Conservation (phyloP, 1,140 invertebrate species). For the Zaprionus davidi region DNA sequence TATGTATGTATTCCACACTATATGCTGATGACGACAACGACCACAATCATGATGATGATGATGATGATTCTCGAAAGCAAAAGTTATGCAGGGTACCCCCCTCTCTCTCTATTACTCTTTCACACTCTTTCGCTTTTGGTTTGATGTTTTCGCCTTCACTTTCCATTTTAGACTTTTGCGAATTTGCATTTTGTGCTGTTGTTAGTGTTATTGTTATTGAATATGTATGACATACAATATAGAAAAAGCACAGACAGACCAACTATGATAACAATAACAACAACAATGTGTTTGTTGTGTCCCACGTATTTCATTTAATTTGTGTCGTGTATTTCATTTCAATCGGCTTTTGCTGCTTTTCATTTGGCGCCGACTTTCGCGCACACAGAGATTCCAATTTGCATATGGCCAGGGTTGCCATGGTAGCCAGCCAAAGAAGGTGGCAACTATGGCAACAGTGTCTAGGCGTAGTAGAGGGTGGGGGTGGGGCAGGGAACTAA, state of each 20-base stretch:
- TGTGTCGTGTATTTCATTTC: conserved; percentile 78
- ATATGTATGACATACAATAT: conserved; percentile 71
- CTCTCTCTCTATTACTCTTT: background rate
- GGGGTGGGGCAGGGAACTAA: conserved; percentile 13
- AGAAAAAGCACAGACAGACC: conserved; percentile 54
- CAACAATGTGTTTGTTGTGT: conserved; percentile 48
- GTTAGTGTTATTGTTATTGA: conserved; percentile 58
- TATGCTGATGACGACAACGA: conserved; percentile 37
- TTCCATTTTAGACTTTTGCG: conserved; percentile 76
- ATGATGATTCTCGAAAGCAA: conserved; percentile 67
- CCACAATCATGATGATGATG: conserved; percentile 5
- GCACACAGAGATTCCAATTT: conserved; percentile 58
- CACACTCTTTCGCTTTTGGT: conserved; percentile 42
- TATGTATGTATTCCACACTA: conserved; percentile 9
- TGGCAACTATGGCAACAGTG: conserved; percentile 38
- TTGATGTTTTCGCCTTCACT: conserved; percentile 70
- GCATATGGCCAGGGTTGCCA: conserved; percentile 48
- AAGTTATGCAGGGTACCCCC: conserved; percentile 43
- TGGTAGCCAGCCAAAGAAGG: conserved; percentile 1
- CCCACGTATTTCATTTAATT: conserved; percentile 80
- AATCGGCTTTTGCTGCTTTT: conserved; percentile 72
- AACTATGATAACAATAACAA: conserved; percentile 1
- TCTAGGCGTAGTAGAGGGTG: background rate
- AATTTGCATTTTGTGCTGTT: conserved; percentile 72
- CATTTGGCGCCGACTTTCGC: conserved; percentile 73